phyloP scores from a whole-genome alignment of 2,797 vertebrate genomes.

The Sebastes matsubarae region DNA sequence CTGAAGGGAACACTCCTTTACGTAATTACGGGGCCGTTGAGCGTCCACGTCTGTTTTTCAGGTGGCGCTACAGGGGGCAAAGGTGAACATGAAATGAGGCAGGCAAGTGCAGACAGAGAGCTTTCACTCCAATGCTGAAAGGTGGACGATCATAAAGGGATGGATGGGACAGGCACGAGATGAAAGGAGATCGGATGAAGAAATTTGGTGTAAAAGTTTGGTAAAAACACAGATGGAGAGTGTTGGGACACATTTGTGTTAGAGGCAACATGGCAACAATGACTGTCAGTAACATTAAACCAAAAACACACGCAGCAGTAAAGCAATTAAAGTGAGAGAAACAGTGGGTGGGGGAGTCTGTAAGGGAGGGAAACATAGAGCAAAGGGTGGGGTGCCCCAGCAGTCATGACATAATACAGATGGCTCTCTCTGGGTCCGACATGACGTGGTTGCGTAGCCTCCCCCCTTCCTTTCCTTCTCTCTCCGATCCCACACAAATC shows the following conservation, averaged over 20 bases:
- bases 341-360: slow-evolving; percentile 34
- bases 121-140: slow-evolving; percentile 1
- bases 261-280: not conserved
- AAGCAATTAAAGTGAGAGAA: slow-evolving; percentile 9
- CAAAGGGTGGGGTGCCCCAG: slow-evolving; percentile 67
- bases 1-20: not conserved
- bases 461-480: not conserved
- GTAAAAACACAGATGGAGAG: not conserved
- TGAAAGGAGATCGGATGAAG: not conserved
- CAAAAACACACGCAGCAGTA: not conserved
- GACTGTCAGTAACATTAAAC: slow-evolving; percentile 15
- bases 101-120: slow-evolving; percentile 29
- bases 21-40: slow-evolving; percentile 52
- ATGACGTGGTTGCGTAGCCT: slow-evolving; percentile 43
- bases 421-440: slow-evolving; percentile 45
- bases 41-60: slow-evolving; percentile 50
- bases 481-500: slow-evolving; percentile 31
- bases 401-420: slow-evolving; percentile 74
- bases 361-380: slow-evolving; percentile 18
- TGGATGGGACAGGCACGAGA: not conserved
- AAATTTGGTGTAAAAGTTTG: not conserved
- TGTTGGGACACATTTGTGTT: not conserved
- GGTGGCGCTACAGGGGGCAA: slow-evolving; percentile 27
- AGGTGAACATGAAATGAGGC: slow-evolving; percentile 20
- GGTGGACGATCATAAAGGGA: not conserved